Evolutionary conservation across 2,888 invertebrate genomes (phyloP).

Genomic region (Cataglyphis rosenhaueri): DNA sequence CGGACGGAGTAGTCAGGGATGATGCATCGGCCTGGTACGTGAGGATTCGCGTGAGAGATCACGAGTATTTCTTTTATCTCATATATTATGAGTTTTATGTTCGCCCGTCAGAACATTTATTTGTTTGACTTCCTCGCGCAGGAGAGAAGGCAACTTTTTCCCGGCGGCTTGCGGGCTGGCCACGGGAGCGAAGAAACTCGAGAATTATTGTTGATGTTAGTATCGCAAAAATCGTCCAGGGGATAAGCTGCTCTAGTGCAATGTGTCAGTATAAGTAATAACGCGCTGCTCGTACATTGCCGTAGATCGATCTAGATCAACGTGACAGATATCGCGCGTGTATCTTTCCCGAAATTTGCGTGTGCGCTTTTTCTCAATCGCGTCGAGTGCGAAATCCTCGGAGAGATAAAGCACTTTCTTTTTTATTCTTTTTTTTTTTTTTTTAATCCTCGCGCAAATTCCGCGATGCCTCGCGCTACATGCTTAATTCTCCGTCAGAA

Average conservation of each 20-base stretch:
- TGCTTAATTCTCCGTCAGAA: conserved; percentile 67
- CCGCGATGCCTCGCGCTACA: conserved; percentile 54
- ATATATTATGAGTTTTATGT: conserved; percentile 82
- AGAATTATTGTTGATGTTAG: conserved; percentile 66
- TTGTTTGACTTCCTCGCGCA: conserved; percentile 77
- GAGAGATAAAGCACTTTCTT: neutral
- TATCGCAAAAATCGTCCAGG: conserved; percentile 62
- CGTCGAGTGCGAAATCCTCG: conserved; percentile 7
- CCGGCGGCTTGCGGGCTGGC: conserved; percentile 31
- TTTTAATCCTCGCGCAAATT: conserved; percentile 40
- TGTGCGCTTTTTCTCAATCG: conserved; percentile 28
- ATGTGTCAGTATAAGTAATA: conserved; percentile 64
- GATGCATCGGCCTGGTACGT: conserved; percentile 77
- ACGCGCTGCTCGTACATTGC: conserved; percentile 34
- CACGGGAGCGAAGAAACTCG: conserved; percentile 57
- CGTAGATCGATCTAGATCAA: conserved; percentile 52
- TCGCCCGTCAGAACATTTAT: conserved; percentile 81
- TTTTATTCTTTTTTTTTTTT: neutral
- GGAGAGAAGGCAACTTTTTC: conserved; percentile 66
- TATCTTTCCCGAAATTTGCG: conserved; percentile 33
- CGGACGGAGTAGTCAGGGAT: conserved; percentile 64
- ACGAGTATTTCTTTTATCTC: conserved; percentile 80
- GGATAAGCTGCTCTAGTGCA: conserved; percentile 61
- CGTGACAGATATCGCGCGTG: conserved; percentile 36
- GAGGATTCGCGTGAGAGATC: conserved; percentile 80